phyloP scores from a whole-genome alignment of 2,888 invertebrate genomes.

The Acrobasis suavella region DNA sequence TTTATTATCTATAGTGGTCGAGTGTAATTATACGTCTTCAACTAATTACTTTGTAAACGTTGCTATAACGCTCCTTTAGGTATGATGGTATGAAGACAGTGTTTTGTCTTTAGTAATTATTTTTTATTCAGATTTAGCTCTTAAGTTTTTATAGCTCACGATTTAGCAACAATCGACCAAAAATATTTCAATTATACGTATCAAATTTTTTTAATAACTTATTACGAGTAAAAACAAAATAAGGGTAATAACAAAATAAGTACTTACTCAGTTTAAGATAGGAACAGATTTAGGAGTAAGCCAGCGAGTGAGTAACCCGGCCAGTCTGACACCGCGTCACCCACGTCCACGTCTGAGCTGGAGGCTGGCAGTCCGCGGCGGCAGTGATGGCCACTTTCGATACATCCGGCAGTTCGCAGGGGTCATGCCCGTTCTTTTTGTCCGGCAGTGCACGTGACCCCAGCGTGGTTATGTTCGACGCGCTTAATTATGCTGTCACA shows the following conservation, averaged over 20 bases:
- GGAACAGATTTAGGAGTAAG: too few relatives aligned
- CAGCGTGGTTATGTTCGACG: constrained; percentile 72
- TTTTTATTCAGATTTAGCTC: too few relatives aligned
- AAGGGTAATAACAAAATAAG: too few relatives aligned
- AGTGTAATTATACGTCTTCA: constrained; percentile 12
- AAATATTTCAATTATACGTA: too few relatives aligned
- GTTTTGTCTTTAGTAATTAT: too few relatives aligned
- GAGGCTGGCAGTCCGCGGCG: constrained; percentile 31
- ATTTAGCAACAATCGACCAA: too few relatives aligned
- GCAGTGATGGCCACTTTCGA: constrained; percentile 72
- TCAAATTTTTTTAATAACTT: too few relatives aligned
- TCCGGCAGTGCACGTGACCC: constrained; percentile 65
- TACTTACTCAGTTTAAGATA: too few relatives aligned
- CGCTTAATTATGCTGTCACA: constrained; percentile 81
- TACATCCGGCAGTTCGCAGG: constrained; percentile 74
- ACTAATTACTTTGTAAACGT: constrained; percentile 16
- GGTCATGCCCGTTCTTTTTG: constrained; percentile 77
- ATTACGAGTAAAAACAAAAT: too few relatives aligned
- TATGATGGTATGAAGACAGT: too few relatives aligned
- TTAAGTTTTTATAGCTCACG: too few relatives aligned
- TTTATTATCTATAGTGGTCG: constrained; percentile 26
- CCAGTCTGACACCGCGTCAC: not conserved
- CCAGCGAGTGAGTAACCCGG: not conserved
- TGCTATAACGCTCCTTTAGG: not conserved
- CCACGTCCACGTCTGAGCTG: constrained; percentile 7